Conservation (phyloP, 1,140 invertebrate species). For the Drosophila punjabiensis region DNA sequence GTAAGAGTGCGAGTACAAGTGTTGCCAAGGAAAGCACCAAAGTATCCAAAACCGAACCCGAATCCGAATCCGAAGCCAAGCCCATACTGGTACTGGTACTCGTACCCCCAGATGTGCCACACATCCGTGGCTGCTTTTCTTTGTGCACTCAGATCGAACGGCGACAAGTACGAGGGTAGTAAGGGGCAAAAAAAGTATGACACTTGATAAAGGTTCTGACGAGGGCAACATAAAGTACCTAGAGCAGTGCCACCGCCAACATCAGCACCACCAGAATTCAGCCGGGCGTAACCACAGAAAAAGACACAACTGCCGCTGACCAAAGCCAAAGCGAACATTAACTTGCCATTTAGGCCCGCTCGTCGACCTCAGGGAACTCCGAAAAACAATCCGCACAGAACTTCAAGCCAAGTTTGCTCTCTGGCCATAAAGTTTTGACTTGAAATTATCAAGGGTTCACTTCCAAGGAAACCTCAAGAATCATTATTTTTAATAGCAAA, state of each 20-base stretch:
- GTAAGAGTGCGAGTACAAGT: slow-evolving; percentile 48
- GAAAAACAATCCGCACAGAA: slow-evolving; percentile 28
- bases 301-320: slow-evolving; percentile 20
- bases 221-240: slow-evolving; percentile 39
- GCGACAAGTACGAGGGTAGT: slow-evolving; percentile 56
- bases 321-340: slow-evolving; percentile 65
- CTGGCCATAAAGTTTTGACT: slow-evolving; percentile 36
- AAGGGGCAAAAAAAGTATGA: slow-evolving; percentile 53
- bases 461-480: slow-evolving; percentile 45
- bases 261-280: slow-evolving; percentile 49
- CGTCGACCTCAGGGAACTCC: slow-evolving; percentile 39
- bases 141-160: slow-evolving; percentile 78
- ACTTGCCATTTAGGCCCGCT: slow-evolving; percentile 62
- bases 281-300: slow-evolving; percentile 73
- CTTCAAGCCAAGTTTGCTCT: slow-evolving; percentile 14
- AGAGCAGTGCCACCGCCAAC: slow-evolving; percentile 32
- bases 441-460: slow-evolving; percentile 35
- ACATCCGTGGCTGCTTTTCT: slow-evolving; percentile 64
- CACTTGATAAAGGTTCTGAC: slow-evolving; percentile 67
- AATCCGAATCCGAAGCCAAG: neutral
- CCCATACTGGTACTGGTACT: neutral
- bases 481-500: slow-evolving; percentile 40
- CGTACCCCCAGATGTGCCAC: slow-evolving; percentile 11
- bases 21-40: slow-evolving; percentile 50
- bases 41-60: slow-evolving; percentile 6